Evolutionary conservation across 2,113 vertebrate genomes (phyloP).

Genomic region (Ondatra zibethicus): DNA sequence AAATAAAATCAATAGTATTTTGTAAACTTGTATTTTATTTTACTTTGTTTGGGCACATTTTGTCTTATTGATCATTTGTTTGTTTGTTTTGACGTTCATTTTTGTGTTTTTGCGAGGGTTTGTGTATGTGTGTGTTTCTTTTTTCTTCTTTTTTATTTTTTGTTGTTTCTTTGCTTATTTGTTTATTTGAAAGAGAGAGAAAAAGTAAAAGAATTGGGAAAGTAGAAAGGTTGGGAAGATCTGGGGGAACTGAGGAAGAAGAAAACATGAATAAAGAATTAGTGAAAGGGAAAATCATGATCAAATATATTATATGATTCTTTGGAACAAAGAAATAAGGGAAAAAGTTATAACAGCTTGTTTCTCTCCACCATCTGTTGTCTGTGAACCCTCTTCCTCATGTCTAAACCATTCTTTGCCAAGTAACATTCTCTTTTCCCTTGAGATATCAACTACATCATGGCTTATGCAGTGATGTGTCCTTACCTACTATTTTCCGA

Average conservation of each 20-base stretch:
- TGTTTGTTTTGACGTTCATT: not conserved
- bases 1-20: not conserved
- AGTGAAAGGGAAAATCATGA: not conserved
- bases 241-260: not conserved
- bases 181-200: not conserved
- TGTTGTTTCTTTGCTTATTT: not conserved
- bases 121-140: too few species aligned
- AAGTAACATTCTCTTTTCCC: not conserved
- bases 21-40: not conserved
- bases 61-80: not conserved
- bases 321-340: not conserved
- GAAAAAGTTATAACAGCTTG: not conserved
- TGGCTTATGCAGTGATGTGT: not conserved
- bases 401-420: not conserved
- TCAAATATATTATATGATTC: not conserved
- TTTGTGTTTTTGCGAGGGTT: too few species aligned
- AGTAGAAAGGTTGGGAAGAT: not conserved
- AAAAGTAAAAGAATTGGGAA: too few species aligned
- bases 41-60: not conserved
- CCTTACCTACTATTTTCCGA: not conserved
- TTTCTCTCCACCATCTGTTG: not conserved
- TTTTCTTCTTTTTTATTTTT: too few species aligned
- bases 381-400: not conserved
- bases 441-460: not conserved
- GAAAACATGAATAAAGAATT: not conserved